phyloP scores from a whole-genome alignment of 2,113 vertebrate species.

The Thryonomys swinderianus region DNA sequence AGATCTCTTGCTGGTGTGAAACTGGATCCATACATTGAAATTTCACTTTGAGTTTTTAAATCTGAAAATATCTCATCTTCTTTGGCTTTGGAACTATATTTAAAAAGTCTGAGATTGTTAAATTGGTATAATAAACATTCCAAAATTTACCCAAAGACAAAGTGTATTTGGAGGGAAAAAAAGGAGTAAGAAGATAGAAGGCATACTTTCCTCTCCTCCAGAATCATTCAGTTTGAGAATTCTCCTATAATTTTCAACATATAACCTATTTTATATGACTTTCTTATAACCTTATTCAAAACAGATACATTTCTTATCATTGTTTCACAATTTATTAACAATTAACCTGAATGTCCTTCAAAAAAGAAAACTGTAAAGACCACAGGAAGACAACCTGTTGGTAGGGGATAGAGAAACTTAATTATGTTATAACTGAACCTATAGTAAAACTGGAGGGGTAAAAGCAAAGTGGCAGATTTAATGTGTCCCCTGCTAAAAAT shows the following conservation, averaged over 20 bases:
- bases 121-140: not conserved
- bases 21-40: not conserved
- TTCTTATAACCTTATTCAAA: not conserved
- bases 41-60: slow-evolving; percentile 33
- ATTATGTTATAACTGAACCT: not conserved
- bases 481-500: not conserved
- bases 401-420: not conserved
- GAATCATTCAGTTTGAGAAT: not conserved
- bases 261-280: not conserved
- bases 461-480: not conserved
- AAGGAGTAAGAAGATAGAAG: accelerated
- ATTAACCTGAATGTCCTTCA: not conserved
- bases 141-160: not conserved
- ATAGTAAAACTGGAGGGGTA: not conserved
- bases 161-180: not conserved
- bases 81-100: slow-evolving; percentile 5
- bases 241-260: not conserved
- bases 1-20: slow-evolving; percentile 25
- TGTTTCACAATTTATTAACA: not conserved
- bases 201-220: not conserved
- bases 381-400: not conserved
- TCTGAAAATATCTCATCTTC: not conserved
- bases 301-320: not conserved
- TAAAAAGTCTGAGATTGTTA: slow-evolving; percentile 37
- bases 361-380: not conserved